Percentiles rank a stretch among this genome's conserved stretches.
These are phyloP conservation scores for Cygnus olor DNA, from an alignment of 2,797 vertebrate species.

Conservation along the genomic window DNA sequence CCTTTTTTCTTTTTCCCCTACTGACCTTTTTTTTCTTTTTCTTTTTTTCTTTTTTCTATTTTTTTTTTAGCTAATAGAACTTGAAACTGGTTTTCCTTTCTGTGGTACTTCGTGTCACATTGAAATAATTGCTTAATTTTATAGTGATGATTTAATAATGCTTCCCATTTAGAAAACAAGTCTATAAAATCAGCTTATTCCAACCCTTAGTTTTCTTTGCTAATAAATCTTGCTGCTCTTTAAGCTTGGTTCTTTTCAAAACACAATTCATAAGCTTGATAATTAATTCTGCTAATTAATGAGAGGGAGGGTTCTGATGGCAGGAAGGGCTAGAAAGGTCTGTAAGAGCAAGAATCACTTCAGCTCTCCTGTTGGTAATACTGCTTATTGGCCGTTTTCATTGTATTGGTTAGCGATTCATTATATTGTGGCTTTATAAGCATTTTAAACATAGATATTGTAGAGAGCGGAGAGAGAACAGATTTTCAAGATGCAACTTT, in stretches of 20 bases:
- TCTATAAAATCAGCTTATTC: constrained; percentile 51
- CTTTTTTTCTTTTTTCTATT: not conserved
- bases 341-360: constrained; percentile 17
- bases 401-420: not conserved
- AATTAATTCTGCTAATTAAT: constrained; percentile 59
- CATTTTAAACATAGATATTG: not conserved
- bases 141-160: constrained; percentile 62
- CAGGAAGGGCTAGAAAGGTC: not conserved
- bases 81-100: constrained; percentile 2
- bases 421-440: not conserved
- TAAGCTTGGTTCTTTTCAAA: constrained; percentile 25
- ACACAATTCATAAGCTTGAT: constrained; percentile 23
- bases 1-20: not conserved
- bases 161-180: constrained; percentile 39
- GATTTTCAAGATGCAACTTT: not conserved
- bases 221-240: constrained; percentile 36
- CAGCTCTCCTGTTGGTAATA: not conserved
- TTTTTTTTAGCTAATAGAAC: constrained; percentile 6
- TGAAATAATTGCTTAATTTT: constrained; percentile 59
- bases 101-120: constrained; percentile 6
- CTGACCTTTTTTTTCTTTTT: constrained; percentile 19
- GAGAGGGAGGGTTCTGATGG: constrained; percentile 17
- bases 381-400: not conserved
- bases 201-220: constrained; percentile 25
- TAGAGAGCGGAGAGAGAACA: not conserved